phyloP scores from a whole-genome alignment of 2,888 invertebrate genomes.

The Ditylenchus weischeri region DNA sequence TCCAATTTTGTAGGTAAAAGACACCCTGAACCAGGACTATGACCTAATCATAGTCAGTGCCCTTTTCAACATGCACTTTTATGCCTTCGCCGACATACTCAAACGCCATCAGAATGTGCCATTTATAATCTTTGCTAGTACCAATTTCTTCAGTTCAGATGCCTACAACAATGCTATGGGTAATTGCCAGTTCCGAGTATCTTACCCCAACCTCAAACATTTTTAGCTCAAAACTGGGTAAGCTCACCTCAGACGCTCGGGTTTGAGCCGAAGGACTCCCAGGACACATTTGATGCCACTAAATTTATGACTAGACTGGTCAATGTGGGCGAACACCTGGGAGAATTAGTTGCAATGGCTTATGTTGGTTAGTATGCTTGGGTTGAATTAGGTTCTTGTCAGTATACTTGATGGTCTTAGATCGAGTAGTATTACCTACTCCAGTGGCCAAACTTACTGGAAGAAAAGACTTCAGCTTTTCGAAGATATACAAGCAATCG shows the following conservation, averaged over 20 bases:
- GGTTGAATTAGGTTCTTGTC: no score
- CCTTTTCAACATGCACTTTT: conserved; percentile 18
- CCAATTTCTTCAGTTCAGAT: conserved; percentile 10
- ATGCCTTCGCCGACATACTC: conserved; percentile 20
- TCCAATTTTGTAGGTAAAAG: conserved; percentile 4
- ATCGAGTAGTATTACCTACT: conserved; percentile 13
- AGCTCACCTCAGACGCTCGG: conserved; percentile 9
- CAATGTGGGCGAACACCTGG: conserved; percentile 18
- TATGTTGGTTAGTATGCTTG: conserved; percentile 14
- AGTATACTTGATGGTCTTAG: background rate
- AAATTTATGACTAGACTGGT: conserved; percentile 11
- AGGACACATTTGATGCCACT: conserved; percentile 13
- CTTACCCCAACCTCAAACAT: background rate
- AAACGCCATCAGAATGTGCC: conserved; percentile 15
- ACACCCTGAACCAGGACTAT: conserved; percentile 20
- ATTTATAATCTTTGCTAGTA: conserved; percentile 12
- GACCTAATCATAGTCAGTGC: conserved; percentile 17
- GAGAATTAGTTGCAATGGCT: conserved; percentile 8
- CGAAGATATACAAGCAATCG: conserved; percentile 6
- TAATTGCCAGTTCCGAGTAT: background rate
- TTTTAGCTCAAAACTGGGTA: conserved; percentile 21
- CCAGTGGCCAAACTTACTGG: conserved; percentile 12
- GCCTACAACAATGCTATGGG: conserved; percentile 18
- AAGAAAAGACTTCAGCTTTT: conserved; percentile 13
- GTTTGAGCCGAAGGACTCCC: conserved; percentile 9